phyloP scores from a whole-genome alignment of 1,140 invertebrate genomes.

The Patella vulgata region DNA sequence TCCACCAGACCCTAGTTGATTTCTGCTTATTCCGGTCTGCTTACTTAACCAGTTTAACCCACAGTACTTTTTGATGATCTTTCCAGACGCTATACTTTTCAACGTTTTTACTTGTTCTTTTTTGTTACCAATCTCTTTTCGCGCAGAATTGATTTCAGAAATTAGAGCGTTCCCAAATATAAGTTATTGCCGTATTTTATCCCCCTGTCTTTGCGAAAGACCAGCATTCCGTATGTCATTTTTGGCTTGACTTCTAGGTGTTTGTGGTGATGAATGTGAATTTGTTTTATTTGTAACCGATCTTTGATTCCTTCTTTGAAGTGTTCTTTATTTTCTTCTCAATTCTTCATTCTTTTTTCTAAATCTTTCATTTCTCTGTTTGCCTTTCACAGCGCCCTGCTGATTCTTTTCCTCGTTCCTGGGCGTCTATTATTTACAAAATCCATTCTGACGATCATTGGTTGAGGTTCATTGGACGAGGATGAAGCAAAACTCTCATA shows the following conservation, averaged over 20 bases:
- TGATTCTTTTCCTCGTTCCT: constrained; percentile 13
- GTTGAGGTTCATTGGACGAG: not conserved
- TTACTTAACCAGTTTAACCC: no score
- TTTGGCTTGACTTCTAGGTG: not conserved
- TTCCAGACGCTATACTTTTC: no score
- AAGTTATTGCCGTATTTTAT: constrained; percentile 10
- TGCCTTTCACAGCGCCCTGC: not conserved
- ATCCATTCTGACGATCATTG: not conserved
- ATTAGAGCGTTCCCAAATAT: constrained; percentile 13
- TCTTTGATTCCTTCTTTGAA: constrained; percentile 8
- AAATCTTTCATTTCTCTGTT: constrained; percentile 1
- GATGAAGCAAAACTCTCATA: constrained; percentile 8
- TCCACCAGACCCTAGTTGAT: not conserved
- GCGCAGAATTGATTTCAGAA: constrained; percentile 8
- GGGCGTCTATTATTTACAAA: not conserved
- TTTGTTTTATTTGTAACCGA: not conserved
- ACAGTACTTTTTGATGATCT: no score
- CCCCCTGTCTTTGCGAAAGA: constrained; percentile 6
- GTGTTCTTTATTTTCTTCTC: constrained; percentile 8
- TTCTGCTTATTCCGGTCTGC: not conserved
- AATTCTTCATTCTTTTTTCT: constrained; percentile 3
- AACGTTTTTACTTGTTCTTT: no score
- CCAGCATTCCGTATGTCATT: not conserved
- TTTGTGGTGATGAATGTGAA: not conserved
- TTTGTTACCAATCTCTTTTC: not conserved